A percentile compares a stretch with the other conserved stretches of the same genome.
phyloP scores from a whole-genome alignment of 2,888 invertebrate species.

The Tetragonisca angustula region DNA sequence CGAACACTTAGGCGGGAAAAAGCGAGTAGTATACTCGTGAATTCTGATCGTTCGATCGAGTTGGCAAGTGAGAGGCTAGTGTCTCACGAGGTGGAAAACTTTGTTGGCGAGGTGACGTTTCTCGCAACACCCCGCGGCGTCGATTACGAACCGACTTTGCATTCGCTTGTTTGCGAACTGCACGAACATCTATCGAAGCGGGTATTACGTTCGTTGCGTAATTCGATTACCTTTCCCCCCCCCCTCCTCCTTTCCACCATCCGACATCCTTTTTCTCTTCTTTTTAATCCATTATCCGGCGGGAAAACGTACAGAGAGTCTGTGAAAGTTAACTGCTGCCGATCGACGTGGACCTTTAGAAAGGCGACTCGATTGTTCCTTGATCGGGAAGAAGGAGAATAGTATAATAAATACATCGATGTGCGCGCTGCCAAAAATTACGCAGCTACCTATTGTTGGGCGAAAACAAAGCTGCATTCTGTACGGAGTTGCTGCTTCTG shows the following conservation, averaged over 20 bases:
- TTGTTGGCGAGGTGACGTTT: slow-evolving; percentile 23
- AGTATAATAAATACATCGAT: slow-evolving; percentile 30
- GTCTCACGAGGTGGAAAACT: slow-evolving; percentile 32
- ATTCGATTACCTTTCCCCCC: slow-evolving; percentile 1
- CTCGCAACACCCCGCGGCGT: slow-evolving; percentile 18
- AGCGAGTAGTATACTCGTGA: not conserved
- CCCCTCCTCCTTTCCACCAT: no score
- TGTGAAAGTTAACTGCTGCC: slow-evolving; percentile 15
- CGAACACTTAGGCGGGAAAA: no score
- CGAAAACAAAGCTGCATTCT: slow-evolving; percentile 38
- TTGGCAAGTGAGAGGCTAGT: slow-evolving; percentile 25
- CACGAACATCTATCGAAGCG: not conserved
- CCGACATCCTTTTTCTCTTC: not conserved
- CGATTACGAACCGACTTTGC: slow-evolving; percentile 15
- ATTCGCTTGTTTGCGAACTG: slow-evolving; percentile 20
- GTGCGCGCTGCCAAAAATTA: slow-evolving; percentile 38
- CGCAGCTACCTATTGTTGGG: slow-evolving; percentile 48
- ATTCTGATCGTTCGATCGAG: not conserved
- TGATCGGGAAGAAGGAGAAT: no score
- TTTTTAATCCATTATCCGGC: not conserved
- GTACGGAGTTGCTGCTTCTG: slow-evolving; percentile 9
- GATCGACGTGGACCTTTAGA: not conserved
- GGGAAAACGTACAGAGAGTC: not conserved
- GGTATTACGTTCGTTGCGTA: slow-evolving; percentile 18
- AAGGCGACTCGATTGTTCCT: slow-evolving; percentile 18